Conservation (phyloP, 2,888 invertebrate species). For the Cheilosia soror region DNA sequence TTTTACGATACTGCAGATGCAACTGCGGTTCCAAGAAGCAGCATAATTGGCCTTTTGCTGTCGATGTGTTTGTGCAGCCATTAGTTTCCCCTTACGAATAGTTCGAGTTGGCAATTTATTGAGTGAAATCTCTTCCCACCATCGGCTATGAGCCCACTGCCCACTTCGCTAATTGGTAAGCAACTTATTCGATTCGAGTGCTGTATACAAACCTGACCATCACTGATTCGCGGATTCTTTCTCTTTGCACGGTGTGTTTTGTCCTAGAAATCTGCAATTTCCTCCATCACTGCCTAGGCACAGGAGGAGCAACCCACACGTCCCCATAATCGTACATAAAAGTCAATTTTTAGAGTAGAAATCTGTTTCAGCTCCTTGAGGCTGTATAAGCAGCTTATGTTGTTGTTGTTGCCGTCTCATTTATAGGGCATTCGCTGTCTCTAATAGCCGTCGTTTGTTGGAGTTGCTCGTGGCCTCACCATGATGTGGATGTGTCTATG, state of each 20-base stretch:
- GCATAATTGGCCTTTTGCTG: slow-evolving; percentile 30
- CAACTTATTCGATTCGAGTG: slow-evolving; percentile 64
- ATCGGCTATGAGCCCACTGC: slow-evolving; percentile 37
- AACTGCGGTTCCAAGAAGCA: slow-evolving; percentile 59
- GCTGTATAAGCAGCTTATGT: slow-evolving; percentile 35
- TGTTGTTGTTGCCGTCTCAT: slow-evolving; percentile 47
- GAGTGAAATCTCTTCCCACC: slow-evolving; percentile 67
- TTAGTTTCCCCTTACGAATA: slow-evolving; percentile 54
- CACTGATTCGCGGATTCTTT: slow-evolving; percentile 35
- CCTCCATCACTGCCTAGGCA: background rate
- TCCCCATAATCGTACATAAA: slow-evolving; percentile 54
- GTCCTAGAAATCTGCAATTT: slow-evolving; percentile 33
- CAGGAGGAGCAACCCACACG: slow-evolving; percentile 58
- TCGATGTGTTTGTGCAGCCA: slow-evolving; percentile 21
- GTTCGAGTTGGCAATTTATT: slow-evolving; percentile 64
- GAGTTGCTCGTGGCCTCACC: slow-evolving; percentile 31
- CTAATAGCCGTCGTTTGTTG: slow-evolving; percentile 66
- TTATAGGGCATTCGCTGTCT: slow-evolving; percentile 51
- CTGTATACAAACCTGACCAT: slow-evolving; percentile 14
- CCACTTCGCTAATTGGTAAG: slow-evolving; percentile 71
- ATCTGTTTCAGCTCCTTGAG: slow-evolving; percentile 55
- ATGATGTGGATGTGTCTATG: background rate
- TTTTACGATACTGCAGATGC: slow-evolving; percentile 51
- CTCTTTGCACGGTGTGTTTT: slow-evolving; percentile 1
- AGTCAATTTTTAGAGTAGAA: slow-evolving; percentile 51